Evolutionary conservation across 1,140 invertebrate species (phyloP), one percentile per base, ranked within the genome.

Genomic region (Neotoxoptera formosana): DNA sequence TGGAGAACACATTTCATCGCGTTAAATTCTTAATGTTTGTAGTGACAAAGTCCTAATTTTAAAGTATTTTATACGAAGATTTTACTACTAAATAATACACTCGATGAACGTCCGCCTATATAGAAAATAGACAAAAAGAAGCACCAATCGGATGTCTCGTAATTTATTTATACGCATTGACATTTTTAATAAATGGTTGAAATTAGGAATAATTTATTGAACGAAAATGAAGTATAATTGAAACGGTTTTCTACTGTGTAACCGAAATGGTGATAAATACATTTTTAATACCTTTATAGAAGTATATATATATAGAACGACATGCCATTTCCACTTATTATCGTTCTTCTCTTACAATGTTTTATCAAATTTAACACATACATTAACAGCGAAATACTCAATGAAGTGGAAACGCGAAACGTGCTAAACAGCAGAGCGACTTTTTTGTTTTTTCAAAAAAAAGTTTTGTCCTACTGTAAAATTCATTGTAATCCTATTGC

Each of bases 21-120:
- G 30, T 56, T 89, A 56, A 56, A 89, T 88, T 53, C 20, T n/a
- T 89, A 53, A 89, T 41, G 48, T 47, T 7, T 86, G 76, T 83
- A 41, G 83, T 86, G 41, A 86, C 36, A 86, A 41, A 86, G 25
- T 47, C 11, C 23, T 30, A 86, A 86, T 86, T 47, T 47, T 30
- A 47, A 30, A 47, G 23, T 9, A 30, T 86, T 47, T 47, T 84
- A 76, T n/a, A 76, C 14, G 1, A 34, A n/a, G 4, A 76, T 76
- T 2, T 76, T 76, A 14, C n/a, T 17, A n/a, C 30, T n/a, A 2
- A 76, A 76, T 76, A 76, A 34, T n/a, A 76, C 6, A n/a, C 6
- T 6, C 21, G 20, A n/a, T 76, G 14, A 17, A 76, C n/a, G 3
- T 14, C 1, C 17, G 17, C n/a, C 4, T 53, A n/a, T n/a, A n/a